Evolutionary conservation across 1,140 invertebrate species (phyloP).

Genomic region (roundworm (Caenorhabditis elegans)): WBcel235 BX284602.5:5581501-5582000

Average conservation of each 20-base stretch:
- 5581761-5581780: neutral
- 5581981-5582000: slow-evolving; percentile 30
- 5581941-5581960: slow-evolving; percentile 4
- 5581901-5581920: neutral
- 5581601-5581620: too few species aligned
- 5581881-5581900: slow-evolving; percentile 7
- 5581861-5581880: neutral
- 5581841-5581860: neutral
- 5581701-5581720: neutral
- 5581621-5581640: too few species aligned
- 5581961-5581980: slow-evolving; percentile 28
- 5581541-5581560: too few species aligned
- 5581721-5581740: neutral
- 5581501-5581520: too few species aligned
- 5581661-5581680: too few species aligned
- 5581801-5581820: neutral
- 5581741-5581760: neutral
- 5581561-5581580: too few species aligned
- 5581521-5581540: too few species aligned
- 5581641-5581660: too few species aligned
- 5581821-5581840: slow-evolving; percentile 2
- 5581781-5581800: slow-evolving; percentile 25
- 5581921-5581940: neutral
- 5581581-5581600: too few species aligned
- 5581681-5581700: too few species aligned